Base-by-base conservation (phyloP, 2,888 invertebrate genomes). In the Hyppa rectilinea region DNA sequence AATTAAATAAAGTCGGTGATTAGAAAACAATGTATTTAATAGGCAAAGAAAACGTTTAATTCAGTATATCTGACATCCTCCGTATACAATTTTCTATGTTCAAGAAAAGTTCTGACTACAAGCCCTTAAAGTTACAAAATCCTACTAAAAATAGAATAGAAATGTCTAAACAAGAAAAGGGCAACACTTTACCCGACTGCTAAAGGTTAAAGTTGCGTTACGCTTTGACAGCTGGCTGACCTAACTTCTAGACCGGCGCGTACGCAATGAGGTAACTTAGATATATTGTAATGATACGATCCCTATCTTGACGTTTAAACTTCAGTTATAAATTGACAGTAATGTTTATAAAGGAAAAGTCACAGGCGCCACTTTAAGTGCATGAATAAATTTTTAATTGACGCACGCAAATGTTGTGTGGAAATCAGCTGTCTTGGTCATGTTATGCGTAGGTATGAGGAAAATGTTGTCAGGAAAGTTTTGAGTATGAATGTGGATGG, bases 201-300 rank as follows among this genome's bases (percentile, higher is more conserved):
- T 0, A 74, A 74, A 74, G 74, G 74, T 74, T 17, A 47, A 52
- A 52, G 31, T 75, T 75, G 58, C 68, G 50, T 61, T 74, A 74
- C 31, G 47, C 26, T 53, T 58, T 66, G 74, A 74, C 66, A 52
- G 49, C n/a, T 31, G 2, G 43, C 26, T 65, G 40, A 72, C 59
- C 74, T 55, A 53, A 49, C 43, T 72, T 45, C 43, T 52, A 63
- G 38, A 73, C 26, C 26, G 17, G 56, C 43, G 20, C 26, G 34
- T 17, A 2, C 29, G 47, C 47, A 47, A 20, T 29, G n/a, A n/a
- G 7, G 5, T 31, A 29, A 17, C n/a, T 17, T 23, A 45, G n/a
- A 29, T 36, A 47, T 7, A 53, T 26, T n/a, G n/a, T n/a, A 40
- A 7, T 58, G n/a, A 7, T n/a, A 26, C 40, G 7, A 34, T 34